phyloP scores from a whole-genome alignment of 2,113 vertebrate species.

The Cololabis saira region DNA sequence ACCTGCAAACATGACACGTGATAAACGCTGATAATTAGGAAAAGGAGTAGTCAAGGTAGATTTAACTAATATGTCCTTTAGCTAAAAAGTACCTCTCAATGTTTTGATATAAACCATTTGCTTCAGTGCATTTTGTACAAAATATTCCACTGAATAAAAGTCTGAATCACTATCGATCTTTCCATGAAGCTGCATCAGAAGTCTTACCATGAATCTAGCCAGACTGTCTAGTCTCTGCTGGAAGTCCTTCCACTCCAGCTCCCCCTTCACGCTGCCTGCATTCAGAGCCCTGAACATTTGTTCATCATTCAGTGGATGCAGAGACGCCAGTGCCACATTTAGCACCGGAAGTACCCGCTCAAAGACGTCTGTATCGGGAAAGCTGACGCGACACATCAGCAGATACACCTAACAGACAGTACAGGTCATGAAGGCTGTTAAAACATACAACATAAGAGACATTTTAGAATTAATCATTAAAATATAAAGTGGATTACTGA shows the following conservation, averaged over 20 bases:
- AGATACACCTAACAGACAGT: slow-evolving; percentile 84
- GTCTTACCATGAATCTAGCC: slow-evolving; percentile 91
- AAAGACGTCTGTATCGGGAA: slow-evolving; percentile 90
- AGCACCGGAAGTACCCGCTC: slow-evolving; percentile 90
- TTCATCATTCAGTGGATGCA: slow-evolving; percentile 97
- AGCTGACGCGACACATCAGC: slow-evolving; percentile 94
- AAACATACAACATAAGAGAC: too few species aligned
- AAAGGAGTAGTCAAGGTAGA: too few species aligned
- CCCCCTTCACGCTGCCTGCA: slow-evolving; percentile 87
- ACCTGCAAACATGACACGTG: slow-evolving; percentile 64
- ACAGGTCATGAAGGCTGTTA: neutral
- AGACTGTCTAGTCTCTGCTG: slow-evolving; percentile 93
- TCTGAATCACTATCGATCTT: slow-evolving; percentile 8
- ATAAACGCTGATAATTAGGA: too few species aligned
- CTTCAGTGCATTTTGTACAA: neutral
- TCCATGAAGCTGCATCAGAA: slow-evolving; percentile 19
- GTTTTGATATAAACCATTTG: neutral
- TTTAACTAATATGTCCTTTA: too few species aligned
- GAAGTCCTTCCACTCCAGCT: slow-evolving; percentile 94
- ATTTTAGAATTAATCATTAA: too few species aligned
- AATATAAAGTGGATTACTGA: too few species aligned
- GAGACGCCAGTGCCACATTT: slow-evolving; percentile 92
- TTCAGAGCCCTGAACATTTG: slow-evolving; percentile 97
- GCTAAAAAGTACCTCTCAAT: neutral
- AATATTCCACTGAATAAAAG: slow-evolving; percentile 11